Conservation (phyloP, 1,140 invertebrate species). For the Lysiphlebus fabarum region DNA sequence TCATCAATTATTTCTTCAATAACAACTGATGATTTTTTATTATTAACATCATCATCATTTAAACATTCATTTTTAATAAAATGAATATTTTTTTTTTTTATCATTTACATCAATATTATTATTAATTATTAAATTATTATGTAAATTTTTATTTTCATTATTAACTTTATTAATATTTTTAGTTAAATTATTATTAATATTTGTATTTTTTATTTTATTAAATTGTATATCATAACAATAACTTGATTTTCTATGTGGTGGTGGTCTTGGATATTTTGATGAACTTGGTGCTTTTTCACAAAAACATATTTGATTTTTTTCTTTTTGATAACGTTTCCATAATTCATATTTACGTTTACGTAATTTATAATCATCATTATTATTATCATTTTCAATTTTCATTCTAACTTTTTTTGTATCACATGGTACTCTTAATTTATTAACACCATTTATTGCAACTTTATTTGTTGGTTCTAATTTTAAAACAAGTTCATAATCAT, state of each 20-base stretch:
- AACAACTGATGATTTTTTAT: constrained; percentile 25
- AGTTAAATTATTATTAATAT: too few species aligned
- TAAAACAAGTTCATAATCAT: constrained; percentile 39
- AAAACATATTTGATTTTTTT: constrained; percentile 30
- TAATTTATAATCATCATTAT: background rate
- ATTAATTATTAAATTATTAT: too few species aligned
- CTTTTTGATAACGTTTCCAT: background rate
- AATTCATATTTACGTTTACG: background rate
- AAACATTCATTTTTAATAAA: too few species aligned
- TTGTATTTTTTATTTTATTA: too few species aligned
- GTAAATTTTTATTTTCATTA: too few species aligned
- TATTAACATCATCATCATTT: too few species aligned
- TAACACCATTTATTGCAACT: constrained; percentile 31
- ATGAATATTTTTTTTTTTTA: too few species aligned
- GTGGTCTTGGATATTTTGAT: constrained; percentile 27
- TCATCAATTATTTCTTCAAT: constrained; percentile 32
- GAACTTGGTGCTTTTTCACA: constrained; percentile 36
- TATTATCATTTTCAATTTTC: constrained; percentile 37
- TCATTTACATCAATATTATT: too few species aligned
- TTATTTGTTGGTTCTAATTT: constrained; percentile 38
- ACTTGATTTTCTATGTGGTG: constrained; percentile 32
- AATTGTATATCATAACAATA: constrained; percentile 27
- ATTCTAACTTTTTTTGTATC: constrained; percentile 37
- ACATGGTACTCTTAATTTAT: constrained; percentile 31
- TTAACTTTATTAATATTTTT: too few species aligned